Percentiles rank a stretch among this genome's conserved stretches.
Conservation (phyloP, 2,113 vertebrate species). For the Mormyrus iriodes region DNA sequence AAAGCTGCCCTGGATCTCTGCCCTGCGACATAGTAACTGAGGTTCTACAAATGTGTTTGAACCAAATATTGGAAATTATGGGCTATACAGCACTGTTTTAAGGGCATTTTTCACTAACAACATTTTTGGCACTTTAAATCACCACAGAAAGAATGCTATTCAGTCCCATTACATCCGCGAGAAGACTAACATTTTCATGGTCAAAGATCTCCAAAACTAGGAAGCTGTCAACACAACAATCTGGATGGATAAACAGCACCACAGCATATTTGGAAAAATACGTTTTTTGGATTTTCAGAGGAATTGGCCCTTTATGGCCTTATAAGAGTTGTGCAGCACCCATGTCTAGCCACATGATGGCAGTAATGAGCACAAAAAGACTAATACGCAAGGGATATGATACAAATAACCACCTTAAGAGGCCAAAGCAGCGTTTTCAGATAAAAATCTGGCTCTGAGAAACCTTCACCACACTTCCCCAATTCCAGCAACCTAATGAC, state of each 20-base stretch:
- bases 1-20: too few species aligned
- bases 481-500: background rate
- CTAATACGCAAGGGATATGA: background rate
- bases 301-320: background rate
- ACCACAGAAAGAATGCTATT: too few species aligned
- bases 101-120: too few species aligned
- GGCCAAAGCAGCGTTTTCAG: background rate
- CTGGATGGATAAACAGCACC: background rate
- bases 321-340: background rate
- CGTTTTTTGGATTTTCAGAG: background rate
- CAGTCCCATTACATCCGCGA: too few species aligned
- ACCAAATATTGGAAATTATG: too few species aligned
- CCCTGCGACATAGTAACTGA: too few species aligned
- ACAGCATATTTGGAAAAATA: background rate
- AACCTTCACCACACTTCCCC: background rate
- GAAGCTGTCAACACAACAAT: background rate
- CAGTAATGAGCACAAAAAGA: background rate
- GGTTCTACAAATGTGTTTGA: too few species aligned
- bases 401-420: background rate
- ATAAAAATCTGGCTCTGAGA: background rate
- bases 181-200: too few species aligned
- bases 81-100: too few species aligned
- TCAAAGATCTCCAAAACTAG: background rate
- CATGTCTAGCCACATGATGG: background rate
- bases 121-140: too few species aligned